Base-by-base conservation (phyloP, 2,888 invertebrate species). In the Pyrrhia umbra region DNA sequence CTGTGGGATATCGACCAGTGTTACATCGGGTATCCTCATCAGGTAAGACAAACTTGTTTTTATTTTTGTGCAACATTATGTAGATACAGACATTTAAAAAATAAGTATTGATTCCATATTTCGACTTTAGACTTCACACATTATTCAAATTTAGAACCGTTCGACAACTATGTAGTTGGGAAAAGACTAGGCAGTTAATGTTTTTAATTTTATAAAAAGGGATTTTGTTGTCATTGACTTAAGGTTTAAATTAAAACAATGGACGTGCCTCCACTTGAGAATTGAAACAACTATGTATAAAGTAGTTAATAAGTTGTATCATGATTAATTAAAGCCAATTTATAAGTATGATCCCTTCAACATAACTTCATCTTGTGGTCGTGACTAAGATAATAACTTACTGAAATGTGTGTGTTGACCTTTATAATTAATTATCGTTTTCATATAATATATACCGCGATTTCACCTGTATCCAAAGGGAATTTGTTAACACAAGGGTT, bases 1-100 rank as follows among this genome's bases (percentile, higher is more conserved):
- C 95, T 99, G 79, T 98, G 98, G 98, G 96, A 99, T 86, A 98
- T 99, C 68, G 97, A 97, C 80, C 95, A 97, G 86, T 98, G 98
- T 88, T 99, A 98, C 96, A 89, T 96, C 56, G 96, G 96, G 27
- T 98, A 97, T 87, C 98, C 98, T 13, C 96, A 97, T 92, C 97
- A 97, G 96, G 97, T 97, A 16, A 82, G 47, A 1, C 13, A 1
- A 13, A 2, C 3, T 34, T n/a, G 13, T 34, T n/a, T 13, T 4
- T n/a, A n/a, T n/a, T n/a, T n/a, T n/a, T n/a, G n/a, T n/a, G n/a
- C n/a, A n/a, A n/a, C n/a, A n/a, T n/a, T n/a, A n/a, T n/a, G n/a
- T n/a, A n/a, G n/a, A n/a, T n/a, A n/a, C n/a, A n/a, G n/a, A n/a
- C n/a, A n/a, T n/a, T n/a, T n/a, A n/a, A n/a, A n/a, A n/a, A n/a